Conservation (phyloP, 2,113 vertebrate species). For the Hippocampus mohnikei region DNA sequence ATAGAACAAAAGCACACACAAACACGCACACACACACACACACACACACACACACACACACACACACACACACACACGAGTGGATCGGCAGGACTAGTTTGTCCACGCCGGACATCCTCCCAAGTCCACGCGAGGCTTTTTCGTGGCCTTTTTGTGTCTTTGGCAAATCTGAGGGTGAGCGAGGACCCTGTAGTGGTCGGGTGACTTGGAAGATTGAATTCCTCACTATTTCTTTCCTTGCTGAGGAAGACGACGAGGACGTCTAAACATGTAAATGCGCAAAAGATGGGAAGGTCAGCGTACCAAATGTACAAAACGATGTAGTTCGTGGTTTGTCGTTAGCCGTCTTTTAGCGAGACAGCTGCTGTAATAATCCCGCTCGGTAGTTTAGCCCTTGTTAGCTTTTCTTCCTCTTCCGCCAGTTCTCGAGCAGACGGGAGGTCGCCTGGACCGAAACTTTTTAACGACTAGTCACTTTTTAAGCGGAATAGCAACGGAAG, state of each 20-base stretch:
- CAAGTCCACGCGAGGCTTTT: slow-evolving; percentile 10
- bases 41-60: neutral
- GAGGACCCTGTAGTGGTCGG: slow-evolving; percentile 17
- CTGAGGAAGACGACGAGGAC: neutral
- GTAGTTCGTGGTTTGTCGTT: slow-evolving; percentile 1
- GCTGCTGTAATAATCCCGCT: neutral
- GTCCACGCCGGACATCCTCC: slow-evolving; percentile 26
- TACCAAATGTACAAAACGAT: neutral
- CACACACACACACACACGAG: neutral
- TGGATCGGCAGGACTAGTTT: slow-evolving; percentile 8
- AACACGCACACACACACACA: slow-evolving; percentile 12
- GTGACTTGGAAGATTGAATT: neutral
- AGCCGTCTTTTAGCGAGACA: neutral
- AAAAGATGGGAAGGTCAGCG: too few species aligned
- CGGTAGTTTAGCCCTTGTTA: neutral
- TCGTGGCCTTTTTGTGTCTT: slow-evolving; percentile 35
- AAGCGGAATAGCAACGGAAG: neutral
- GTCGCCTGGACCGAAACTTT: neutral
- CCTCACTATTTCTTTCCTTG: neutral
- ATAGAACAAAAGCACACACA: slow-evolving; percentile 17
- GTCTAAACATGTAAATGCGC: neutral
- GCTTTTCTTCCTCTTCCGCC: neutral
- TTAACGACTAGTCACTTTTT: slow-evolving; percentile 1
- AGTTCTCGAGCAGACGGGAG: neutral
- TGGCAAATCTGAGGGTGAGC: slow-evolving; percentile 11